A percentile compares a stretch with the other conserved stretches of the same genome.
Conservation (phyloP, 2,797 vertebrate species). For the Chaenodraco wilsoni region DNA sequence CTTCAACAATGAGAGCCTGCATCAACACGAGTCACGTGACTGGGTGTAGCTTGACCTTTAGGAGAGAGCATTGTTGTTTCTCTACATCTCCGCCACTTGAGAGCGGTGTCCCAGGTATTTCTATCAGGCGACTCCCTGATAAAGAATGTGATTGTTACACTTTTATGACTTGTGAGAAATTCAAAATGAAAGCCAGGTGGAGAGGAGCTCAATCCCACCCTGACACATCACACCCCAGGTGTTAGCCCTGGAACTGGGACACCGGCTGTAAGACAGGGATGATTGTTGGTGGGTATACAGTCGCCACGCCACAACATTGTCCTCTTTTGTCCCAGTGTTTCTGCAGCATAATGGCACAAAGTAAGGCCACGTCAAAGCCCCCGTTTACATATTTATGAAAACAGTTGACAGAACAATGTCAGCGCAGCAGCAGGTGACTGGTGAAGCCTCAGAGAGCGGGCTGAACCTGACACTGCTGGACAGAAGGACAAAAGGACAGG, state of each 20-base stretch:
- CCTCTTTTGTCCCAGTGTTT: slow-evolving; percentile 50
- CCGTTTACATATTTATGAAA: slow-evolving; percentile 75
- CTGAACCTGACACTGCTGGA: slow-evolving; percentile 56
- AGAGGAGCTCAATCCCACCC: neutral
- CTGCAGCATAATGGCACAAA: slow-evolving; percentile 45
- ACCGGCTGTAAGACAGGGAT: slow-evolving; percentile 39
- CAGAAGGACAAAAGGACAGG: slow-evolving; percentile 36
- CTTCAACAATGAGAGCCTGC: no score
- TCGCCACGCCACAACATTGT: slow-evolving; percentile 17
- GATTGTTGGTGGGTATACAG: slow-evolving; percentile 27
- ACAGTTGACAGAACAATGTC: slow-evolving; percentile 71
- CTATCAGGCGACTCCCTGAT: slow-evolving; percentile 44
- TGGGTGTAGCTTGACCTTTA: neutral
- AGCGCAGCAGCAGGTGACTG: slow-evolving; percentile 68
- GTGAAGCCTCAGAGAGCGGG: slow-evolving; percentile 44
- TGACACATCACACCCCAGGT: slow-evolving; percentile 16
- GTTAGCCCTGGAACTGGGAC: slow-evolving; percentile 11
- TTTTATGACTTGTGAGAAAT: slow-evolving; percentile 43
- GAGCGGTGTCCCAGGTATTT: neutral
- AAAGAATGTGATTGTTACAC: slow-evolving; percentile 43
- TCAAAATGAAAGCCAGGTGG: slow-evolving; percentile 20
- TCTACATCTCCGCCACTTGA: slow-evolving; percentile 38
- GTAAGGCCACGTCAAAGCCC: slow-evolving; percentile 55
- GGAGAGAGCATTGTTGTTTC: neutral
- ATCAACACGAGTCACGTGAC: neutral